phyloP scores from a whole-genome alignment of 1,140 invertebrate species.

The Cydia pomonella region DNA sequence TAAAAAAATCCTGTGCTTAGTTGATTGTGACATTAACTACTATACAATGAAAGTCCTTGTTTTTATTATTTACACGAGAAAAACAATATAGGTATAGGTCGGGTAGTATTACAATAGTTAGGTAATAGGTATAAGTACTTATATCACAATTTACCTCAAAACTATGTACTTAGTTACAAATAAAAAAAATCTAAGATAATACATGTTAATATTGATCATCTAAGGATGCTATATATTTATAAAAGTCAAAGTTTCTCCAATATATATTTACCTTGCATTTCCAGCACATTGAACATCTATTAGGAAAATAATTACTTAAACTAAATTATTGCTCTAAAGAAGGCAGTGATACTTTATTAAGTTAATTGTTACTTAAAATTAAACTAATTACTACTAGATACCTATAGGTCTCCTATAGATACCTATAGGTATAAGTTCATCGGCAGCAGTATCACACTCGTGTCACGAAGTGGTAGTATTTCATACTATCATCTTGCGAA shows the following conservation, averaged over 20 bases:
- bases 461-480: not conserved
- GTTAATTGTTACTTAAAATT: conserved; percentile 22
- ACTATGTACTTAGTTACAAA: not conserved
- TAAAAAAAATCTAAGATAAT: not conserved
- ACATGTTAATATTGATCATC: not conserved
- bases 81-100: too few species aligned
- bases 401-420: too few species aligned
- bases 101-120: too few species aligned
- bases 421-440: not conserved
- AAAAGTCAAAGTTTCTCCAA: too few species aligned
- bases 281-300: not conserved
- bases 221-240: too few species aligned
- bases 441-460: not conserved
- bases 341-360: conserved; percentile 27
- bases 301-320: conserved; percentile 9
- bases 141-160: not conserved
- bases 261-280: not conserved
- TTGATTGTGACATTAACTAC: not conserved
- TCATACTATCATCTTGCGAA: not conserved
- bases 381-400: conserved; percentile 7
- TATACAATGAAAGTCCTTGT: not conserved
- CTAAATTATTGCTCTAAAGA: conserved; percentile 15
- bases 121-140: too few species aligned
- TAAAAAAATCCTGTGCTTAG: not conserved
- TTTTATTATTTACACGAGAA: not conserved